Conservation (phyloP, 2,888 invertebrate species). For the Bellardia bayeri region DNA sequence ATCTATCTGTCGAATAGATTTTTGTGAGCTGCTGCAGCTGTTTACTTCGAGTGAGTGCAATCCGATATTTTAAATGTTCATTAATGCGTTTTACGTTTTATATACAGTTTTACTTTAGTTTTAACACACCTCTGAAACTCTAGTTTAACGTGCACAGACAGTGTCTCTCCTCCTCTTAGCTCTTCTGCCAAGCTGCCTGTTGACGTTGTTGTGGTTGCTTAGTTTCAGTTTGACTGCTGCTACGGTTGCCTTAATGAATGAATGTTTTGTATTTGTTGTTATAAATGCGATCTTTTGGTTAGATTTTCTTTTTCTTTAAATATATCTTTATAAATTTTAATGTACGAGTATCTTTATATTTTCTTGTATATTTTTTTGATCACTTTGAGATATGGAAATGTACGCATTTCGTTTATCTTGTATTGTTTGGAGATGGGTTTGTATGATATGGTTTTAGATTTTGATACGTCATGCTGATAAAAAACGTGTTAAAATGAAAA, state of each 20-base stretch:
- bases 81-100: constrained; percentile 65
- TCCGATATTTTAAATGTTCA: constrained; percentile 58
- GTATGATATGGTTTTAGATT: constrained; percentile 47
- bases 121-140: constrained; percentile 9
- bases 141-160: not conserved
- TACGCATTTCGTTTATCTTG: constrained; percentile 47
- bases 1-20: constrained; percentile 38
- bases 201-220: constrained; percentile 42
- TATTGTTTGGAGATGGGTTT: constrained; percentile 25
- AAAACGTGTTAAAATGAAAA: constrained; percentile 47
- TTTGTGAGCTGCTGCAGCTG: constrained; percentile 6
- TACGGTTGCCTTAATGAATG: constrained; percentile 39
- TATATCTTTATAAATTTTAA: constrained; percentile 29
- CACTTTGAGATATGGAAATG: constrained; percentile 35
- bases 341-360: constrained; percentile 8
- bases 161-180: not conserved
- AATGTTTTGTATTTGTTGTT: constrained; percentile 10
- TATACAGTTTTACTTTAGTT: not conserved
- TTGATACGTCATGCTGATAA: constrained; percentile 65
- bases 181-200: not conserved
- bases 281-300: constrained; percentile 22
- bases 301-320: constrained; percentile 29
- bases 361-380: constrained; percentile 23
- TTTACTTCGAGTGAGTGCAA: constrained; percentile 57
- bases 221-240: constrained; percentile 17